These are phyloP conservation scores for Nothocercus nigrocapillus DNA, from an alignment of 2,113 vertebrate species.

Conservation along the genomic window DNA sequence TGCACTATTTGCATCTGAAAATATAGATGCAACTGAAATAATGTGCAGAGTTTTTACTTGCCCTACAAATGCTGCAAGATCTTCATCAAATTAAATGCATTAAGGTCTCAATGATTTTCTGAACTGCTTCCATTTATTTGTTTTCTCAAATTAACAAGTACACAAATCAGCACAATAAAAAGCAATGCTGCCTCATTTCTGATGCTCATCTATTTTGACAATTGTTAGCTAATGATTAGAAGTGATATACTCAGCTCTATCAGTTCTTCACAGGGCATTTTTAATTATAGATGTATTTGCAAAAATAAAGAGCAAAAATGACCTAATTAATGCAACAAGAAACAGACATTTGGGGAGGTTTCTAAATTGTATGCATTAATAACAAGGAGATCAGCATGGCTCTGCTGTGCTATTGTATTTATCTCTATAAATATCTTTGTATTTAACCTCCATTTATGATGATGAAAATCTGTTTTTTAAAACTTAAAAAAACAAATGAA, in stretches of 20 bases:
- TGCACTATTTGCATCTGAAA: not conserved
- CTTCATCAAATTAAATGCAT: not conserved
- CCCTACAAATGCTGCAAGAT: not conserved
- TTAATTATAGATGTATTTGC: not conserved
- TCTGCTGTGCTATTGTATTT: not conserved
- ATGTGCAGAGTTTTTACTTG: not conserved
- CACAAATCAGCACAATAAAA: not conserved
- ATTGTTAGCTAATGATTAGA: not conserved
- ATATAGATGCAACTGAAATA: not conserved
- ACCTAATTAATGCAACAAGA: not conserved
- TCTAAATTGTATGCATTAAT: not conserved
- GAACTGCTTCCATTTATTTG: not conserved
- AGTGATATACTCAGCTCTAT: not conserved
- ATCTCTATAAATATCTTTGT: not conserved
- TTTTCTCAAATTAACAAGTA: not conserved
- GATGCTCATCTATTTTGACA: not conserved
- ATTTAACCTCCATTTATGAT: not conserved
- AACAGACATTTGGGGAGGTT: not conserved
- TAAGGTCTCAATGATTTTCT: not conserved
- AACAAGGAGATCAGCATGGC: not conserved
- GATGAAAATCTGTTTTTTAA: not conserved
- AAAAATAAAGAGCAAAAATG: not conserved
- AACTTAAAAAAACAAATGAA: not conserved
- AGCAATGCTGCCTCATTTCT: not conserved
- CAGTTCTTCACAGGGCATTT: not conserved